Conservation (phyloP, 2,113 vertebrate genomes). For the Sakesphorus luctuosus region DNA sequence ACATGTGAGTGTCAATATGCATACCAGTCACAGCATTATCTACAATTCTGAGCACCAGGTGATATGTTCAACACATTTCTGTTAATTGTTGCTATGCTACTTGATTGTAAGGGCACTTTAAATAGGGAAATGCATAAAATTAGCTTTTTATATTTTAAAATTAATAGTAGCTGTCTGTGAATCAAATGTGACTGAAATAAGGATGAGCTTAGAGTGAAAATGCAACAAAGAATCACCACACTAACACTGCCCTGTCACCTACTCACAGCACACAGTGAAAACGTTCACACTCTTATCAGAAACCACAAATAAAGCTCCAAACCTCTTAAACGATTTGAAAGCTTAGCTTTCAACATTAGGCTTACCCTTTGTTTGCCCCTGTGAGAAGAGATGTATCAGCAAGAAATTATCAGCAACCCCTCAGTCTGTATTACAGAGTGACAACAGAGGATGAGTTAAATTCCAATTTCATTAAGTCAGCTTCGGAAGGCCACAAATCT, state of each 20-base stretch:
- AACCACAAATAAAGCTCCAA: not conserved
- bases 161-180: not conserved
- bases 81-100: not conserved
- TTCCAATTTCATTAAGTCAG: not conserved
- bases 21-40: not conserved
- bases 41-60: not conserved
- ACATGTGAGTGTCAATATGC: not conserved
- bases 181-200: not conserved
- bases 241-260: not conserved
- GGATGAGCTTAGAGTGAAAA: not conserved
- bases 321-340: not conserved
- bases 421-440: not conserved
- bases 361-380: not conserved
- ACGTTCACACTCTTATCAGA: not conserved
- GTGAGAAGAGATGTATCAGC: not conserved
- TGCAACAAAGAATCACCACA: not conserved
- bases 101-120: not conserved
- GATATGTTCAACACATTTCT: not conserved
- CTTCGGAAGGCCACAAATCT: not conserved
- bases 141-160: not conserved
- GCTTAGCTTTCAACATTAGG: not conserved
- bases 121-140: not conserved
- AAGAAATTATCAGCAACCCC: not conserved
- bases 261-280: not conserved
- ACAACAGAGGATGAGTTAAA: not conserved